Evolutionary conservation across 1,140 invertebrate genomes (phyloP).

Genomic region (Trigoniulus corallinus): DNA sequence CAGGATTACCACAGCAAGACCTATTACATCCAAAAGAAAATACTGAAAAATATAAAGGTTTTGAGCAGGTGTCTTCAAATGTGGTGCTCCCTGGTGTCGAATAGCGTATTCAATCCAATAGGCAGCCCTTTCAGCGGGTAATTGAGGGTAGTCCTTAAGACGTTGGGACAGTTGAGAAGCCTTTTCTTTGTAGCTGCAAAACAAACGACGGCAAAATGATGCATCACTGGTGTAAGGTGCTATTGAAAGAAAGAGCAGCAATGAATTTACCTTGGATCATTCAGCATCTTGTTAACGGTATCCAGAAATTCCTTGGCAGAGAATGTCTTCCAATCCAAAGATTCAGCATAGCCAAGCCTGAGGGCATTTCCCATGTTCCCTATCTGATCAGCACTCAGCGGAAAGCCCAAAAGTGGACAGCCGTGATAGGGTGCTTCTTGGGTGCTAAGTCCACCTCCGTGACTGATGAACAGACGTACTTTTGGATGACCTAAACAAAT

Average conservation of each 20-base stretch:
- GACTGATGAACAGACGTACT: constrained; percentile 47
- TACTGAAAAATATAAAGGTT: constrained; percentile 1
- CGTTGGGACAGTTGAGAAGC: background rate
- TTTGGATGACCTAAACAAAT: constrained; percentile 41
- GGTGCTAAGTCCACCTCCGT: constrained; percentile 47
- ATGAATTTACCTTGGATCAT: constrained; percentile 10
- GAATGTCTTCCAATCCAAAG: constrained; percentile 14
- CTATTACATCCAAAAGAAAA: constrained; percentile 9
- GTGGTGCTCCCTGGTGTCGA: background rate
- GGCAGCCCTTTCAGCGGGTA: background rate
- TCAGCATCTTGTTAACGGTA: constrained; percentile 14
- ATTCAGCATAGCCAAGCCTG: constrained; percentile 16
- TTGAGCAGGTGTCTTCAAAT: background rate
- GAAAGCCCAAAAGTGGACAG: constrained; percentile 48
- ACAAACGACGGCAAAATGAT: no score
- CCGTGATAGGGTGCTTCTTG: constrained; percentile 50
- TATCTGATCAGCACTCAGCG: constrained; percentile 43
- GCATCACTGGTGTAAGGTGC: no score
- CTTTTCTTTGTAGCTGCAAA: background rate
- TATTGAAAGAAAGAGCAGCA: background rate
- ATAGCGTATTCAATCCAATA: constrained; percentile 13
- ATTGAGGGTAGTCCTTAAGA: background rate
- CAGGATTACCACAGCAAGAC: constrained; percentile 6
- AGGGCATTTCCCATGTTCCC: constrained; percentile 21
- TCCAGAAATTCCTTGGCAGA: constrained; percentile 12